Percentiles rank a stretch among this genome's conserved stretches.
These are phyloP conservation scores for Dolichoris vasculosae DNA, from an alignment of 1,140 invertebrate species.

Conservation along the genomic window DNA sequence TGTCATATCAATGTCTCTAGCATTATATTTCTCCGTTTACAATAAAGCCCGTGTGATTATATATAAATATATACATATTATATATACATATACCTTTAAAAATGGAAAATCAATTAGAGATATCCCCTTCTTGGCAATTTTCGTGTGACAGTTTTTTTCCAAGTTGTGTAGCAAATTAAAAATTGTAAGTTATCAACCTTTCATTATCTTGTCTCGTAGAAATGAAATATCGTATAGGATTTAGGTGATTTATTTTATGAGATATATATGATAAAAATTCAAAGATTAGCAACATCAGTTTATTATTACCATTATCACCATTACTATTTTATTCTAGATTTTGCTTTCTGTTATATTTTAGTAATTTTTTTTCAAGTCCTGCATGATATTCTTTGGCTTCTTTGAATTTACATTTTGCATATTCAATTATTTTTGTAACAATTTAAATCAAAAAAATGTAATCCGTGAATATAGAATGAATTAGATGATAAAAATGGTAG, in stretches of 20 bases:
- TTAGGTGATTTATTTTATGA: neutral
- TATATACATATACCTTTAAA: constrained; percentile 36
- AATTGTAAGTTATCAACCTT: neutral
- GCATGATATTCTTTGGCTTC: constrained; percentile 14
- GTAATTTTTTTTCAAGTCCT: neutral
- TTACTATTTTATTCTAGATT: neutral
- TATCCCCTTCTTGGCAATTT: constrained; percentile 31
- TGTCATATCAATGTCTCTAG: constrained; percentile 74
- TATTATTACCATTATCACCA: neutral
- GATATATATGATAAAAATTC: neutral
- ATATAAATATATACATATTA: constrained; percentile 37
- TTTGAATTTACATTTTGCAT: constrained; percentile 34
- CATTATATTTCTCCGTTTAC: constrained; percentile 52
- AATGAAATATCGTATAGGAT: constrained; percentile 10
- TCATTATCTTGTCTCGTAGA: neutral
- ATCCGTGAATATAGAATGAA: too few relatives aligned
- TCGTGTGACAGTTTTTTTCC: neutral
- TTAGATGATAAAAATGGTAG: neutral
- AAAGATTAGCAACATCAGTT: neutral
- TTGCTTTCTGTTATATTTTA: neutral
- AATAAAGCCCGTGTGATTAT: constrained; percentile 51
- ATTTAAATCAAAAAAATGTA: too few relatives aligned
- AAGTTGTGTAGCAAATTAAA: constrained; percentile 16
- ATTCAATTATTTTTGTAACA: constrained; percentile 33
- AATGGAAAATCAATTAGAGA: constrained; percentile 46